Evolutionary conservation across 2,113 vertebrate genomes (phyloP), one percentile per base, ranked within the genome.

Genomic region (Hyperopisus bebe): DNA sequence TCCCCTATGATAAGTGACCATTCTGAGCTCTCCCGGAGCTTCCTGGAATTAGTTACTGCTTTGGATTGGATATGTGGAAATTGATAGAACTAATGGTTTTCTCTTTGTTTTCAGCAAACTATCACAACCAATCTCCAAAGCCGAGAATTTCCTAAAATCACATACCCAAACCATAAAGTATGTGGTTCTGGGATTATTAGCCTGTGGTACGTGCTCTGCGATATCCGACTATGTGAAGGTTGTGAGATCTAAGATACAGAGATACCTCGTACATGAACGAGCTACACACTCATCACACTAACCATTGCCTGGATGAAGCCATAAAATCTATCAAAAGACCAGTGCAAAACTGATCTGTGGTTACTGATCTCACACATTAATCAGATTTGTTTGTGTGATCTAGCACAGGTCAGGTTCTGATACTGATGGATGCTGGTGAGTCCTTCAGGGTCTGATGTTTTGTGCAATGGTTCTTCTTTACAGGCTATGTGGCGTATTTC

Each of bases 401-500:
- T 58, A n/a, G 5, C 35, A 39, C 6, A 24, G 31, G 11, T n/a
- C 39, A n/a, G 51, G 19, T 19, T n/a, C 17, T 87, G 50, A 11
- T 51, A 35, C n/a, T 17, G 5, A 80, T 31, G 62, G 10, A 31
- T 31, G 62, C 58, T 66, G 58, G 58, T 27, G 24, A 27, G 58
- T 39, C 24, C 77, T 51, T 58, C 77, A 83, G 35, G 82, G 77
- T 44, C 17, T 83, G 48, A 83, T 46, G 6, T 15, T 21, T 80
- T 48, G 31, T 90, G 86, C 47, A 90, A 27, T 39, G 77, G 19
- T 48, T 91, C 89, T 88, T 11, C 91, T 92, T 89, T 89, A 39
- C 91, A 99, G 98, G 96, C 5, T 99, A 96, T 86, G 47, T 96
- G 51, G 96, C 95, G 21, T 99, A 97, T 92, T 96, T 99, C 90